A percentile compares a stretch with the other conserved stretches of the same genome.
phyloP scores from a whole-genome alignment of 2,888 invertebrate species.

The Sarcophaga rosellei region DNA sequence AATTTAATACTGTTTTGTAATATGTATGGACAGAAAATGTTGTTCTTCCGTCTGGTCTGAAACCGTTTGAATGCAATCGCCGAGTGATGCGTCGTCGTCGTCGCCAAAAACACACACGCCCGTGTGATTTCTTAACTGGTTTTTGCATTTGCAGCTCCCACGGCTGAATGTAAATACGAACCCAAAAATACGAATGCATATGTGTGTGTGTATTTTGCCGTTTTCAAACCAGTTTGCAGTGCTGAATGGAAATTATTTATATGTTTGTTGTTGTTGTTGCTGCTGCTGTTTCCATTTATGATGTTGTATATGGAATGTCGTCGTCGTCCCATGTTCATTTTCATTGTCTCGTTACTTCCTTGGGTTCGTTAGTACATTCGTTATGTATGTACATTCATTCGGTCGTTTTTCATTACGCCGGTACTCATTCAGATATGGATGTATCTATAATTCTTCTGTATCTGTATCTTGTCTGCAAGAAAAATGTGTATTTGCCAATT shows the following conservation, averaged over 20 bases:
- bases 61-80: conserved; percentile 70
- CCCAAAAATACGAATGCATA: conserved; percentile 28
- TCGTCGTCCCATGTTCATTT: conserved; percentile 39
- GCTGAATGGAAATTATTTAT: conserved; percentile 72
- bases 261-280: conserved; percentile 32
- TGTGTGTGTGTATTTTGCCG: conserved; percentile 72
- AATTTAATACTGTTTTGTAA: conserved; percentile 56
- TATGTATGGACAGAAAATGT: conserved; percentile 53
- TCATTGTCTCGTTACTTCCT: conserved; percentile 41
- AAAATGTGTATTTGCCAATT: conserved; percentile 44
- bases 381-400: conserved; percentile 35
- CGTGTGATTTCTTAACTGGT: conserved; percentile 72
- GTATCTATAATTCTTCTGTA: conserved; percentile 24
- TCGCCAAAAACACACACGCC: conserved; percentile 71
- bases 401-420: conserved; percentile 37
- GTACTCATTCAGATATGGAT: conserved; percentile 33
- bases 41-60: conserved; percentile 66
- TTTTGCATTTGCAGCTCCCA: conserved; percentile 69
- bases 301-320: conserved; percentile 59
- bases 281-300: conserved; percentile 38
- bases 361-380: conserved; percentile 25
- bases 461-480: conserved; percentile 45
- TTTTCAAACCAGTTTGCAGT: conserved; percentile 73
- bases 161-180: conserved; percentile 58
- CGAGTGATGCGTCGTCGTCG: conserved; percentile 69